These are phyloP conservation scores for Oreochromis niloticus DNA, from an alignment of 2,113 vertebrate species.

Conservation along the genomic window DNA sequence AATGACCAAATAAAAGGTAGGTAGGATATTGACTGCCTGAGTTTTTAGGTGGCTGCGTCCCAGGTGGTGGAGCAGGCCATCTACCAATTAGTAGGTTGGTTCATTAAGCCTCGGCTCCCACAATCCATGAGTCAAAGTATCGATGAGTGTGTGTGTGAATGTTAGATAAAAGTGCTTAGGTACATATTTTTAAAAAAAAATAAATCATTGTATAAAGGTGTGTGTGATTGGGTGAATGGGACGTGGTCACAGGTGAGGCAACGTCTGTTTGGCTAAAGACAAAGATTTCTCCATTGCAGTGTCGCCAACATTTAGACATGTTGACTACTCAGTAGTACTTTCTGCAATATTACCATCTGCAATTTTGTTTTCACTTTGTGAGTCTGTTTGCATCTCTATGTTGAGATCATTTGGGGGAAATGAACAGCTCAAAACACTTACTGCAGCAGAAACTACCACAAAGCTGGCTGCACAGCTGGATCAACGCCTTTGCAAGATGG, in stretches of 20 bases:
- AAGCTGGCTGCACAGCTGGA: not conserved
- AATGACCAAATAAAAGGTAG: not conserved
- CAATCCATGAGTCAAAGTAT: not conserved
- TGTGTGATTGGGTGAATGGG: not conserved
- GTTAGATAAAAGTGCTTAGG: not conserved
- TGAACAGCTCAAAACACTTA: not conserved
- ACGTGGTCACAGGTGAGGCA: not conserved
- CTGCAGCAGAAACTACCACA: not conserved
- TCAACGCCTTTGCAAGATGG: not conserved
- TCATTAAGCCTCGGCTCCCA: not conserved
- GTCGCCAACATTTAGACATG: not conserved
- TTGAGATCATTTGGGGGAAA: not conserved
- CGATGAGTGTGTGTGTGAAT: not conserved
- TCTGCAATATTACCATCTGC: not conserved
- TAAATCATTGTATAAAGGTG: not conserved
- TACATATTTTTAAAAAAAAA: too few species aligned
- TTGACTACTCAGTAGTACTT: not conserved
- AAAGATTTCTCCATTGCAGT: not conserved
- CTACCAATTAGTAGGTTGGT: not conserved
- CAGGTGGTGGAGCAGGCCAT: not conserved
- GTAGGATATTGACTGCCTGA: not conserved
- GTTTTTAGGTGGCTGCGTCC: not conserved
- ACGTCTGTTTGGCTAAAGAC: not conserved
- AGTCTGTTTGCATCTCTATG: not conserved
- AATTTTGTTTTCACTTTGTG: not conserved